Percentiles rank a stretch among this genome's conserved stretches.
phyloP scores from a whole-genome alignment of 2,797 vertebrate species.

The Lates japonicus region DNA sequence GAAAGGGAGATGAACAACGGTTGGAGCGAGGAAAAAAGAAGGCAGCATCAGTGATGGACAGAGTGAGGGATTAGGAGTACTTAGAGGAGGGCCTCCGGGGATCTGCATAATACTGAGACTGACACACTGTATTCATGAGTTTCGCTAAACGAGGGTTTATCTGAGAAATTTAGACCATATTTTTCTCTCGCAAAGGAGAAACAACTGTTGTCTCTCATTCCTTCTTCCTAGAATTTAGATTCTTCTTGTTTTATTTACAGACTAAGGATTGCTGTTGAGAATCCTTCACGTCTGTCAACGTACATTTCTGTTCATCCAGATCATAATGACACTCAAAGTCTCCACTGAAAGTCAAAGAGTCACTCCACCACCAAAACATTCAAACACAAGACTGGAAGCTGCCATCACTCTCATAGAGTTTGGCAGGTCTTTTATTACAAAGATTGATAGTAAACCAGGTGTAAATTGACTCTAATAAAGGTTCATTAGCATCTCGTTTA shows the following conservation, averaged over 20 bases:
- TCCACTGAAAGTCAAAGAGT: too few relatives aligned
- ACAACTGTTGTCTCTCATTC: neutral
- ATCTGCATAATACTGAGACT: slow-evolving; percentile 36
- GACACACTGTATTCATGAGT: slow-evolving; percentile 5
- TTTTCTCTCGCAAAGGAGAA: neutral
- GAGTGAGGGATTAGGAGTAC: slow-evolving; percentile 37
- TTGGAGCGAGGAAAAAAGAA: slow-evolving; percentile 1
- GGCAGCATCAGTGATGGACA: slow-evolving; percentile 18
- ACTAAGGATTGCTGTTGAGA: too few relatives aligned
- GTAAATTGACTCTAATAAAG: neutral
- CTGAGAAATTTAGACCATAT: slow-evolving; percentile 1
- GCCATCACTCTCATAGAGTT: too few relatives aligned
- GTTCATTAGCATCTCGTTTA: neutral
- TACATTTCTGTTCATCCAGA: too few relatives aligned
- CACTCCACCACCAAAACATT: too few relatives aligned
- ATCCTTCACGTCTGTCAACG: too few relatives aligned
- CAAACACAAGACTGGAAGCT: too few relatives aligned
- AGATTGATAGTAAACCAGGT: too few relatives aligned
- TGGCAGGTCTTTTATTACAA: too few relatives aligned
- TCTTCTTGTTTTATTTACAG: neutral
- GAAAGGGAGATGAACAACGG: neutral
- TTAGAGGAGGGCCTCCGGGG: slow-evolving; percentile 16
- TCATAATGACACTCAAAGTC: too few relatives aligned
- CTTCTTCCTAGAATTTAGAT: neutral
- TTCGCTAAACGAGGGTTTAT: slow-evolving; percentile 10